Conservation (phyloP, 2,113 vertebrate genomes). For the Polyodon spathula region DNA sequence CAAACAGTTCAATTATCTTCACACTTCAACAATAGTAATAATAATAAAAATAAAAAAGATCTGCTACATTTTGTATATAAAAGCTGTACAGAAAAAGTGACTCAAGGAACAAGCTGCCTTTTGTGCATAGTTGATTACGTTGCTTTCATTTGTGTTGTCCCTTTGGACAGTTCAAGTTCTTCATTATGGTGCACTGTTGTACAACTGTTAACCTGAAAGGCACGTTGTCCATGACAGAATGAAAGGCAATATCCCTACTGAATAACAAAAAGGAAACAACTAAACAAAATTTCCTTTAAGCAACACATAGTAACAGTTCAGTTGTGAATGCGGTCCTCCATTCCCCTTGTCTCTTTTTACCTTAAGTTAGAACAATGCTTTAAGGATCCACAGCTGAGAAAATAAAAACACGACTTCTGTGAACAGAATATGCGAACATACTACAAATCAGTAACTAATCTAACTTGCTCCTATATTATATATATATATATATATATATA, state of each 20-base stretch:
- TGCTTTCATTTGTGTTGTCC: conserved; percentile 65
- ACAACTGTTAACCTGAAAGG: conserved; percentile 59
- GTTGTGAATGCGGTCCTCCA: conserved; percentile 14
- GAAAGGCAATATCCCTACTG: conserved; percentile 65
- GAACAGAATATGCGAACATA: background rate
- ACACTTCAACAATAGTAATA: conserved; percentile 45
- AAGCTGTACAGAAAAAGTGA: conserved; percentile 50
- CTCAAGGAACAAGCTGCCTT: conserved; percentile 66
- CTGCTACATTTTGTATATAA: conserved; percentile 71
- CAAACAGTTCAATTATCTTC: conserved; percentile 39
- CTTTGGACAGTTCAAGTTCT: conserved; percentile 85
- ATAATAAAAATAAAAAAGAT: conserved; percentile 34
- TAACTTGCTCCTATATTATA: too few relatives aligned
- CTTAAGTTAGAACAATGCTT: conserved; percentile 19
- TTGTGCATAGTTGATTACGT: conserved; percentile 77
- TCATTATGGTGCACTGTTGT: conserved; percentile 53
- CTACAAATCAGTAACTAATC: background rate
- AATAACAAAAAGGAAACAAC: conserved; percentile 29
- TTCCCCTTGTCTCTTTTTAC: conserved; percentile 31
- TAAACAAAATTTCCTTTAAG: conserved; percentile 21
- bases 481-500: too few relatives aligned
- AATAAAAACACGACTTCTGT: background rate
- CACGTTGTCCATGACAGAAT: conserved; percentile 57
- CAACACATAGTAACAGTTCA: conserved; percentile 15
- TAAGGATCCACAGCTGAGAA: too few relatives aligned